Conservation (phyloP, 2,797 vertebrate species). For the Anas flavirostris region DNA sequence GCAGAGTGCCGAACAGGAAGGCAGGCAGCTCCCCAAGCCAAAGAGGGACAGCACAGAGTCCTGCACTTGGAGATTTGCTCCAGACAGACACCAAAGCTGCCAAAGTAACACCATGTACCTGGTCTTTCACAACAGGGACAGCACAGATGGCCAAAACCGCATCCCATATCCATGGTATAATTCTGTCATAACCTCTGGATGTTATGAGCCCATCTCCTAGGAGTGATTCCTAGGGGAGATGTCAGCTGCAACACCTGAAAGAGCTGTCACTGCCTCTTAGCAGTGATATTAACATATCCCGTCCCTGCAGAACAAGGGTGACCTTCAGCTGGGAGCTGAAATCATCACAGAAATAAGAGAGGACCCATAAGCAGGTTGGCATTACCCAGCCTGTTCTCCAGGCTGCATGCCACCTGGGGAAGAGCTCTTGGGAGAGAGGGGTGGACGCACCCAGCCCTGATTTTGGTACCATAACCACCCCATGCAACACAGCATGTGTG, state of each 20-base stretch:
- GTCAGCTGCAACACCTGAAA: neutral
- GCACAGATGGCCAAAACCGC: neutral
- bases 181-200: neutral
- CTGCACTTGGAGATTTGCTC: neutral
- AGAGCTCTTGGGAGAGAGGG: neutral
- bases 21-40: neutral
- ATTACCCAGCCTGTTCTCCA: neutral
- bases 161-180: neutral
- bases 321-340: neutral
- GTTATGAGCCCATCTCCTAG: neutral
- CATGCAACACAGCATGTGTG: neutral
- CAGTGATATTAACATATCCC: neutral
- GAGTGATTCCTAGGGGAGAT: neutral
- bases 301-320: neutral
- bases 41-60: neutral
- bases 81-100: neutral
- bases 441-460: neutral
- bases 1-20: neutral
- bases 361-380: neutral
- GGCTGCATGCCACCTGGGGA: neutral
- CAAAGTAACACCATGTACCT: fast-evolving
- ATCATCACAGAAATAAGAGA: neutral
- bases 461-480: neutral
- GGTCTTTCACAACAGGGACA: neutral
- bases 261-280: neutral